These are phyloP conservation scores for Rostratula benghalensis DNA, from an alignment of 2,113 vertebrate genomes.

Conservation along the genomic window DNA sequence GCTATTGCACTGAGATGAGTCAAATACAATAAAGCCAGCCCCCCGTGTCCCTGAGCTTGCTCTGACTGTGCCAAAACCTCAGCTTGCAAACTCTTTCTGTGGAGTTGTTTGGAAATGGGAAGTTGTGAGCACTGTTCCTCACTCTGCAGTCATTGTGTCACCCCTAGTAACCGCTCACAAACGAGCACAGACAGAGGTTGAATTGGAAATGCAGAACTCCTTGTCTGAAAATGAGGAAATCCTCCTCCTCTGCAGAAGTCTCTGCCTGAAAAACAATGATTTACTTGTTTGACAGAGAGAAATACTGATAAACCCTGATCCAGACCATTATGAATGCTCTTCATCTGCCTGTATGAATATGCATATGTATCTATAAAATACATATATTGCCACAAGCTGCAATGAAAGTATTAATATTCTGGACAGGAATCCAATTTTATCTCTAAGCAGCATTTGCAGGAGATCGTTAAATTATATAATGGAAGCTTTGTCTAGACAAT, in stretches of 20 bases:
- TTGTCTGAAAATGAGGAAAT: not conserved
- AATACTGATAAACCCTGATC: not conserved
- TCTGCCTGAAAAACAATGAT: not conserved
- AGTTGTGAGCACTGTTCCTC: not conserved
- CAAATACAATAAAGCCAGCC: not conserved
- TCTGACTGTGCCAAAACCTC: not conserved
- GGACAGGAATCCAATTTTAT: slow-evolving; percentile 40
- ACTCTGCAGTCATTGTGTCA: not conserved
- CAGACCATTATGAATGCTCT: not conserved
- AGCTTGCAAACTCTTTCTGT: not conserved
- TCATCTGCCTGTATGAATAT: not conserved
- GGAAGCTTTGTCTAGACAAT: slow-evolving; percentile 60
- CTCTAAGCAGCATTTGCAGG: slow-evolving; percentile 31
- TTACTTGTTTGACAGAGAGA: not conserved
- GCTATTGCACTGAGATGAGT: not conserved
- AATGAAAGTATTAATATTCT: slow-evolving; percentile 35
- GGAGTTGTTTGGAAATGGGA: not conserved
- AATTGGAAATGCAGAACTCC: not conserved
- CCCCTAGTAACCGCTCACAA: not conserved
- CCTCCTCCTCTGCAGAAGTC: not conserved
- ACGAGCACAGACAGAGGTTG: not conserved
- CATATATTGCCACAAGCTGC: not conserved
- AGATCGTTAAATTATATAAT: slow-evolving; percentile 49
- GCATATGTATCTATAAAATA: not conserved
- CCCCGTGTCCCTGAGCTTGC: not conserved